phyloP scores from a whole-genome alignment of 2,113 vertebrate genomes.

The Hystrix cristata region DNA sequence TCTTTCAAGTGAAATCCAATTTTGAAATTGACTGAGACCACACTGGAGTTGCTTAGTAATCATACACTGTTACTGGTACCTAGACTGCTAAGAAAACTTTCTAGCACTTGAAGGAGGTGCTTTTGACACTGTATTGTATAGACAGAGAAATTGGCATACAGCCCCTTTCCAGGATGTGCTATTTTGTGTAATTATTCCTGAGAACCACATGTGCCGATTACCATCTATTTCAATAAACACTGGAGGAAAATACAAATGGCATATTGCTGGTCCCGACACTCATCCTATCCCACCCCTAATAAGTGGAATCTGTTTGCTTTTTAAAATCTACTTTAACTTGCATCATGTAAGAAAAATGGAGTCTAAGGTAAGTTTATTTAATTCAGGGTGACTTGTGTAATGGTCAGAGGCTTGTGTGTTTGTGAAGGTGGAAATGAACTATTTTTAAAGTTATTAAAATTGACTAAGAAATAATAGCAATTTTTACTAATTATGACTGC shows the following conservation, averaged over 20 bases:
- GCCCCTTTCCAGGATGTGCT: neutral
- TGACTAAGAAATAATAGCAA: neutral
- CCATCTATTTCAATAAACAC: neutral
- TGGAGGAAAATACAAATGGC: neutral
- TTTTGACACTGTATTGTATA: conserved; percentile 73
- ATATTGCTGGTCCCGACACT: neutral
- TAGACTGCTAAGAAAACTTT: conserved; percentile 82
- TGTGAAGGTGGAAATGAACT: conserved; percentile 87
- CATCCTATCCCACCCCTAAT: fast-evolving
- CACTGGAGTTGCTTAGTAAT: conserved; percentile 85
- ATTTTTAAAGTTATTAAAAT: conserved; percentile 82
- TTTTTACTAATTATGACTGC: neutral
- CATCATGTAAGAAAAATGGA: conserved; percentile 76
- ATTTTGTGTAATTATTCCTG: neutral
- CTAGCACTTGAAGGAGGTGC: conserved; percentile 84
- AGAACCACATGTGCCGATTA: neutral
- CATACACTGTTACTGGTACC: conserved; percentile 84
- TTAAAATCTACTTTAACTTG: conserved; percentile 48
- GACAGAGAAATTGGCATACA: neutral
- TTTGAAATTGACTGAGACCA: conserved; percentile 61
- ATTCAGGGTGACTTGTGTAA: conserved; percentile 82
- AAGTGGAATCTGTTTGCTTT: conserved; percentile 20
- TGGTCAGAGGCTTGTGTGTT: conserved; percentile 83
- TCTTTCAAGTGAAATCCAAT: neutral
- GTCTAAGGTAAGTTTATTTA: conserved; percentile 85